Percentiles rank a stretch among this genome's conserved stretches.
phyloP scores from a whole-genome alignment of 2,113 vertebrate genomes.

The Montifringilla adamsi region DNA sequence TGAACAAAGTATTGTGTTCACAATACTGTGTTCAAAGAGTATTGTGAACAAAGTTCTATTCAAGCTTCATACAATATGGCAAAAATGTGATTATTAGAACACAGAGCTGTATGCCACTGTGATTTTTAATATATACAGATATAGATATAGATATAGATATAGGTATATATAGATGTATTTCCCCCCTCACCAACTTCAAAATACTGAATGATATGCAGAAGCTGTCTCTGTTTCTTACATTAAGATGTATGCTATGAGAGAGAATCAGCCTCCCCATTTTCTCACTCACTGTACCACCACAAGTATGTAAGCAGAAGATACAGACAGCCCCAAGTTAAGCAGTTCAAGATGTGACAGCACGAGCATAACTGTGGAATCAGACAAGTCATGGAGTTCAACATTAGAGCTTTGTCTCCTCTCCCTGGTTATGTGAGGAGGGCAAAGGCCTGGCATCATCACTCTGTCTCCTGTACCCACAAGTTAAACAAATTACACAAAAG shows the following conservation, averaged over 20 bases:
- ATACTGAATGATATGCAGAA: background rate
- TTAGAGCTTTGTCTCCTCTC: background rate
- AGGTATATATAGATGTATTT: background rate
- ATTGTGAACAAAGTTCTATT: background rate
- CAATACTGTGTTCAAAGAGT: background rate
- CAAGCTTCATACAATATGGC: background rate
- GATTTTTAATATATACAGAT: accelerated
- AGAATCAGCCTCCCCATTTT: background rate
- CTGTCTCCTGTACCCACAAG: background rate
- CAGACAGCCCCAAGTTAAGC: background rate
- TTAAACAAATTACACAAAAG: background rate
- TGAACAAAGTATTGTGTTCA: background rate
- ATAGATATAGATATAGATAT: background rate
- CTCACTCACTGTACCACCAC: background rate
- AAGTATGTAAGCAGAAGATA: background rate
- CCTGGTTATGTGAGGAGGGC: background rate
- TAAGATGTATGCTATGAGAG: background rate
- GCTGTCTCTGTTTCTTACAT: background rate
- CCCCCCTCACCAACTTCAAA: background rate
- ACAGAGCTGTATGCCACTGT: background rate
- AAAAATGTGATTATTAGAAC: background rate
- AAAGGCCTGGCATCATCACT: background rate
- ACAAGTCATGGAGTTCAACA: background rate
- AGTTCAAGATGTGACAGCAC: background rate
- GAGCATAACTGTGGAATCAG: background rate